These are phyloP conservation scores for Odontamblyopus rebecca DNA, from an alignment of 2,797 vertebrate species.

Conservation along the genomic window DNA sequence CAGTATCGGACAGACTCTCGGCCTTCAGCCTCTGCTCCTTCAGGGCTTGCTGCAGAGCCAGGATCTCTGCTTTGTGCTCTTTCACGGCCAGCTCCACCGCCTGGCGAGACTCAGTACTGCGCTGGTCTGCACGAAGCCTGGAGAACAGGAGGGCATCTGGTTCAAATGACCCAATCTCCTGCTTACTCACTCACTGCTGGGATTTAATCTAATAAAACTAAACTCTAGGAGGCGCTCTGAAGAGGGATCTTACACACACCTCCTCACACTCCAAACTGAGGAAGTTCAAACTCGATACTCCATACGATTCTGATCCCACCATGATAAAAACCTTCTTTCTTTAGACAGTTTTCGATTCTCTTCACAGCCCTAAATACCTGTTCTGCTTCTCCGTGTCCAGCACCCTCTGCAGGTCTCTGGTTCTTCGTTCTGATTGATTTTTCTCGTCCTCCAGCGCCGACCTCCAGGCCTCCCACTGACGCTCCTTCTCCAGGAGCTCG, in stretches of 20 bases:
- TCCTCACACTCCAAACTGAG: too few species aligned
- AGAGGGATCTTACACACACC: too few species aligned
- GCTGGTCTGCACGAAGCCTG: conserved; percentile 93
- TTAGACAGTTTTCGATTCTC: too few species aligned
- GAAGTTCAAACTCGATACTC: too few species aligned
- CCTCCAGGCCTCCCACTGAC: conserved; percentile 95
- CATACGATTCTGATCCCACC: too few species aligned
- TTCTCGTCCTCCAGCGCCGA: conserved; percentile 92
- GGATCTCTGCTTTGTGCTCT: conserved; percentile 97
- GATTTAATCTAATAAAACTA: too few species aligned
- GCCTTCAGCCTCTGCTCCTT: conserved; percentile 99
- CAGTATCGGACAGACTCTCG: conserved; percentile 97
- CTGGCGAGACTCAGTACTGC: conserved; percentile 95
- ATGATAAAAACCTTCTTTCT: too few species aligned
- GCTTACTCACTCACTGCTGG: too few species aligned
- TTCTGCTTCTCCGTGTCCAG: conserved; percentile 95
- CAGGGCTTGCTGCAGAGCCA: conserved; percentile 93
- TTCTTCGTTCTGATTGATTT: conserved; percentile 91
- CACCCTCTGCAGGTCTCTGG: conserved; percentile 90
- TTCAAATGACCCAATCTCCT: too few species aligned
- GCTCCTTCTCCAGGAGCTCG: conserved; percentile 92
- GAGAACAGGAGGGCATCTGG: too few species aligned
- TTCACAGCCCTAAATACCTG: conserved; percentile 71
- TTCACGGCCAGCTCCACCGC: conserved; percentile 96
- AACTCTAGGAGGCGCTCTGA: too few species aligned